phyloP scores from a whole-genome alignment of 30 jellyfish, hydroid and myxozoan species.

The Sanderia malayensis region DNA sequence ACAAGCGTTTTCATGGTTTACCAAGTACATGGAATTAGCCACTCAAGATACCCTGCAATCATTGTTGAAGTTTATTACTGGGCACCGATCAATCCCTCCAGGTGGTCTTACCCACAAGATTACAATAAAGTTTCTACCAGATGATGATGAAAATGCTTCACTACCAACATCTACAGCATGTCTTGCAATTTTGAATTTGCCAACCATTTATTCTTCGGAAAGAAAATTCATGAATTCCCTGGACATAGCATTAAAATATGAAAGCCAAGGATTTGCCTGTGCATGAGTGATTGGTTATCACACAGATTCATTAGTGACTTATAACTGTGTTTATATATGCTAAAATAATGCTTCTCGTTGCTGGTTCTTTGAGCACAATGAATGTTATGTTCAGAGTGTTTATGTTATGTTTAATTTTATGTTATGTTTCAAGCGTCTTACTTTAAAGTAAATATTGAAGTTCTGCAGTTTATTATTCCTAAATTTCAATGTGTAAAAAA shows the following conservation, averaged over 20 bases:
- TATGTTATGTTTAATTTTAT: no score
- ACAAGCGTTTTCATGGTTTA: background rate
- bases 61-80: background rate
- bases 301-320: no score
- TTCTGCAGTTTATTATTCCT: no score
- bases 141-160: background rate
- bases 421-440: no score
- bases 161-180: background rate
- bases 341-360: no score
- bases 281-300: no score
- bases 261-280: background rate
- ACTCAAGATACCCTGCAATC: background rate
- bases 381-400: no score
- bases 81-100: background rate
- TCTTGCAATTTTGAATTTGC: background rate
- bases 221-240: background rate
- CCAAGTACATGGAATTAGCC: background rate
- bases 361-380: no score
- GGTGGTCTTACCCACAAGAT: background rate
- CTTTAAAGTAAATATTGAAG: no score
- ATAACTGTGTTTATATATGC: no score
- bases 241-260: background rate
- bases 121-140: background rate
- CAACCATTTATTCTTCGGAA: background rate
- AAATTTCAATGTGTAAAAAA: no score